Evolutionary conservation across 2,797 vertebrate species (phyloP).

Genomic region (Odontamblyopus rebecca): DNA sequence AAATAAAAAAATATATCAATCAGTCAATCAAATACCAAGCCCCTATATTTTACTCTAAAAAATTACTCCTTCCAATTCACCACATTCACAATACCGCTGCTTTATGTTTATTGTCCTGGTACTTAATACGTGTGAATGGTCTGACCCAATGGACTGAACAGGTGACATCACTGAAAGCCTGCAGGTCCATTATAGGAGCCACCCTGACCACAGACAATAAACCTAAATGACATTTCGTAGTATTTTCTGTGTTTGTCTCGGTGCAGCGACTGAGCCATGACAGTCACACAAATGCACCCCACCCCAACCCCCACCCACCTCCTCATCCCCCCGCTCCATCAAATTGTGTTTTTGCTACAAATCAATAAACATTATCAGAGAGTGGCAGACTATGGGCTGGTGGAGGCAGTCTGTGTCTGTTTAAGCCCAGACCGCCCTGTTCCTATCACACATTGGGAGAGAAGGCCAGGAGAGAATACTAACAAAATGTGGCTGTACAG

Average conservation of each 20-base stretch:
- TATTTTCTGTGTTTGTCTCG: constrained; percentile 32
- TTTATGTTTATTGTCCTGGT: background rate
- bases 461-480: constrained; percentile 46
- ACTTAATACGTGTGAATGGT: background rate
- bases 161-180: constrained; percentile 7
- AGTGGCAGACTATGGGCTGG: constrained; percentile 78
- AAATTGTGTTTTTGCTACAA: constrained; percentile 76
- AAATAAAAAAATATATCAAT: background rate
- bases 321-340: constrained; percentile 62
- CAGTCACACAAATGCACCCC: constrained; percentile 56
- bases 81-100: constrained; percentile 12
- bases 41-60: background rate
- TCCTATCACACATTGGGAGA: constrained; percentile 66
- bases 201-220: constrained; percentile 9
- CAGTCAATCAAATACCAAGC: background rate
- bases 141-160: constrained; percentile 11
- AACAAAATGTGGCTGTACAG: constrained; percentile 1
- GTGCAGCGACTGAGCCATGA: constrained; percentile 43
- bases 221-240: constrained; percentile 28
- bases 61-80: background rate
- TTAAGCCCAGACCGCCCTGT: constrained; percentile 69
- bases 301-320: constrained; percentile 8
- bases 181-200: background rate
- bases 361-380: constrained; percentile 85
- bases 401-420: constrained; percentile 73